Evolutionary conservation across 2,797 vertebrate genomes (phyloP).

Genomic region (Monodelphis domestica): DNA sequence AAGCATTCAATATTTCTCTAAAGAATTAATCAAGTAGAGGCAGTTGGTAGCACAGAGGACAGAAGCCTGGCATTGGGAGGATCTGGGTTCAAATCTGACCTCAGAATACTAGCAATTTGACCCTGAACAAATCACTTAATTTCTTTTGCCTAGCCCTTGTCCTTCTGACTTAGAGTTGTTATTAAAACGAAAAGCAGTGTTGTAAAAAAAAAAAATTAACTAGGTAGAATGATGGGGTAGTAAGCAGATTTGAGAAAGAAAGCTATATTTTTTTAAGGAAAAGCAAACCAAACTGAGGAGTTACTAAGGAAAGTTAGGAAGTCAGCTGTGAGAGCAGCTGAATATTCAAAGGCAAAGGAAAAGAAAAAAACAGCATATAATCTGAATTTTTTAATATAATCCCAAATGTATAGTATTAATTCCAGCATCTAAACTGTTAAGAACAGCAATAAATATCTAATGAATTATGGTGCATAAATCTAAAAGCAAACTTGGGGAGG

Average conservation of each 20-base stretch:
- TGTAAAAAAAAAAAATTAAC: no score
- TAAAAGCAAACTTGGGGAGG: background rate
- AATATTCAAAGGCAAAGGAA: slow-evolving; percentile 2
- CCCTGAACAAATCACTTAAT: no score
- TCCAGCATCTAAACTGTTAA: slow-evolving; percentile 21
- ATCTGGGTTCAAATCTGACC: no score
- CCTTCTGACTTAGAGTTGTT: no score
- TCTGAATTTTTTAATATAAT: slow-evolving; percentile 19
- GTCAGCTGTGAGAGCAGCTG: background rate
- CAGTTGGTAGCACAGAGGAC: no score
- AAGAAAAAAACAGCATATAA: slow-evolving; percentile 26
- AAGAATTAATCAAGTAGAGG: background rate
- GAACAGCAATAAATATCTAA: slow-evolving; percentile 41
- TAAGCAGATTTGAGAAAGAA: background rate
- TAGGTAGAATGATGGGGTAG: background rate
- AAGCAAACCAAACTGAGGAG: slow-evolving; percentile 23
- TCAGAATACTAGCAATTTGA: no score
- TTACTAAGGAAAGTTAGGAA: background rate
- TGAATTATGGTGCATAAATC: slow-evolving; percentile 37
- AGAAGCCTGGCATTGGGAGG: no score
- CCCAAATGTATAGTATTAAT: slow-evolving; percentile 16
- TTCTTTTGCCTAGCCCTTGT: no score
- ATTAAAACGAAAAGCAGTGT: no score
- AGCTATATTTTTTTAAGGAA: background rate
- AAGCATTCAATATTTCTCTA: background rate